phyloP scores from a whole-genome alignment of 2,888 invertebrate genomes.

The Bhutanitis thaidina region DNA sequence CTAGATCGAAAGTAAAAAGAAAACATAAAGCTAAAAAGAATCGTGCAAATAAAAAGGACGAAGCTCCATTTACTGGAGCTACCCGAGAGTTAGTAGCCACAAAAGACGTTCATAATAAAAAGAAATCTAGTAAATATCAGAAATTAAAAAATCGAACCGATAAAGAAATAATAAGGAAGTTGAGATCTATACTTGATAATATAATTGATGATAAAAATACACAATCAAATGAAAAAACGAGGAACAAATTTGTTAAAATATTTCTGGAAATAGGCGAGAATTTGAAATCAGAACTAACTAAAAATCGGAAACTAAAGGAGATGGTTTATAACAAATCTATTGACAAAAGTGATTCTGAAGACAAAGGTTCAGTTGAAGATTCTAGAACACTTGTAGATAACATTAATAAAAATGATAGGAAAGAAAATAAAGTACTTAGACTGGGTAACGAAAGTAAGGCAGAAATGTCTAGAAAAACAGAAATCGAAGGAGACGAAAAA shows the following conservation, averaged over 20 bases:
- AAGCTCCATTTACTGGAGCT: not conserved
- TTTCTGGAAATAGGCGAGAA: slow-evolving; percentile 11
- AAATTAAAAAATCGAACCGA: not conserved
- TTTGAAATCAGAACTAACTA: slow-evolving; percentile 3
- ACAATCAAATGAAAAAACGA: not conserved
- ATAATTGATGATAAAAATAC: not conserved
- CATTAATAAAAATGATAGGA: not conserved
- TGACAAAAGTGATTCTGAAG: not conserved
- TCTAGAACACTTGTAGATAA: not conserved
- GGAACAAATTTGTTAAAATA: slow-evolving; percentile 1
- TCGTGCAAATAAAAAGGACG: not conserved
- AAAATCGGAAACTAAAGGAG: not conserved
- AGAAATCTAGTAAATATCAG: not conserved
- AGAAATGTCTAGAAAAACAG: not conserved
- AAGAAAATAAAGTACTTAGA: not conserved
- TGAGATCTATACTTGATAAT: not conserved
- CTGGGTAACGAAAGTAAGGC: not conserved
- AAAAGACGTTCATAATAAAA: not conserved
- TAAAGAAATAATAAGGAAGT: not conserved
- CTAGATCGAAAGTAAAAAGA: not conserved
- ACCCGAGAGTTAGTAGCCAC: not conserved
- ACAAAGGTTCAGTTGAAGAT: not conserved
- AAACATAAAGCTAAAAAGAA: not conserved
- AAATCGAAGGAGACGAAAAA: not conserved
- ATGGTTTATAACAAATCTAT: not conserved